These are phyloP conservation scores for Gallinago jamesoni DNA, from an alignment of 2,113 vertebrate genomes.

Conservation along the genomic window DNA sequence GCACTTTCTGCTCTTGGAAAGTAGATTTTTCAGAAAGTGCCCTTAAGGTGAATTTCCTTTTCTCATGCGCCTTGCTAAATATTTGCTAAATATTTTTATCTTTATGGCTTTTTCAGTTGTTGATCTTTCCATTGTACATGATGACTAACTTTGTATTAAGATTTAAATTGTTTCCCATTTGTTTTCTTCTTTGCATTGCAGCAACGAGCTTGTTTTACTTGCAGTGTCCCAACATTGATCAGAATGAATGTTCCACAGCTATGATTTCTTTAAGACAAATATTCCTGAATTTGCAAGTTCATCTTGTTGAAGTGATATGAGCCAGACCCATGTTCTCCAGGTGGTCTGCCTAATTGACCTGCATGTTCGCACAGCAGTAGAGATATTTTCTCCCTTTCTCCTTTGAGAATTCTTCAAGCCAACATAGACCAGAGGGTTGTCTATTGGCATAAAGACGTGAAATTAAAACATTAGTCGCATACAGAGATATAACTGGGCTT, in stretches of 20 bases:
- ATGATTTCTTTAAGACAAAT: neutral
- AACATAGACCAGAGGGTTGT: accelerated
- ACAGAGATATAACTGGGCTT: accelerated
- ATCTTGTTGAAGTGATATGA: neutral
- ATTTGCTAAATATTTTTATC: neutral
- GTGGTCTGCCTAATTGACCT: neutral
- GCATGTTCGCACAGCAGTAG: accelerated
- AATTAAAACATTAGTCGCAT: neutral
- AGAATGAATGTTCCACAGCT: neutral
- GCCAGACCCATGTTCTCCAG: neutral
- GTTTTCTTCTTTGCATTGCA: neutral
- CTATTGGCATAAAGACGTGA: neutral
- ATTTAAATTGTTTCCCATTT: neutral
- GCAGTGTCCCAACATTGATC: neutral
- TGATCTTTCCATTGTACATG: neutral
- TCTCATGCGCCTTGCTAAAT: neutral
- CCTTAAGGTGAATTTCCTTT: neutral
- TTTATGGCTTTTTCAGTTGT: neutral
- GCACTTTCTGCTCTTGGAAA: neutral
- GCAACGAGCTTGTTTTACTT: neutral
- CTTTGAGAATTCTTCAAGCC: neutral
- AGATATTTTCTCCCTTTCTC: neutral
- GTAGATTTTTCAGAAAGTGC: neutral
- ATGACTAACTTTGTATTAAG: neutral
- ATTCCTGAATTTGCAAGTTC: neutral